These are phyloP conservation scores for Rhinella marina DNA, from an alignment of 2,797 vertebrate species.

Conservation along the genomic window DNA sequence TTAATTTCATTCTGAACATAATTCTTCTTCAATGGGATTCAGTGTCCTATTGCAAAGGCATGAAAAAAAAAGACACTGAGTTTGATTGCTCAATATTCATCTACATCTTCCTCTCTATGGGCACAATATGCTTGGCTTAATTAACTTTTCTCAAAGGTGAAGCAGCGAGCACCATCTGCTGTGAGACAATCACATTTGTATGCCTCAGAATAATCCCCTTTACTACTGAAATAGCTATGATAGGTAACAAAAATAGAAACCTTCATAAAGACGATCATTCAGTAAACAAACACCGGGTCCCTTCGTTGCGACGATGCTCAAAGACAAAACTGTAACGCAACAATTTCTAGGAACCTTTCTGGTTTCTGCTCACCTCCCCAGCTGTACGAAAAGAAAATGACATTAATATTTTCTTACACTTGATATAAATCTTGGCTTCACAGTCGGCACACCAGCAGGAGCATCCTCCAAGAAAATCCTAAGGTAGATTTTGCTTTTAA, in stretches of 20 bases:
- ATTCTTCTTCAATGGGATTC: slow-evolving; percentile 91
- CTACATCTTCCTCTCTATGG: slow-evolving; percentile 95
- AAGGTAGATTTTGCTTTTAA: slow-evolving; percentile 76
- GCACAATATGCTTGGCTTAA: slow-evolving; percentile 99
- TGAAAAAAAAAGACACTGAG: slow-evolving; percentile 88
- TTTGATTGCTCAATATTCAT: slow-evolving; percentile 99
- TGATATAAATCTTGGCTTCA: slow-evolving; percentile 77
- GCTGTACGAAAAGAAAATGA: slow-evolving; percentile 67
- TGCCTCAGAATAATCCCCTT: slow-evolving; percentile 96
- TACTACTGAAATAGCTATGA: slow-evolving; percentile 84
- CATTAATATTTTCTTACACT: slow-evolving; percentile 71
- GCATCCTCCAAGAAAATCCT: slow-evolving; percentile 72
- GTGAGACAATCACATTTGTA: slow-evolving; percentile 97
- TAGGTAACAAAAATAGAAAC: slow-evolving; percentile 80
- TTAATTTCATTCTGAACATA: slow-evolving; percentile 93
- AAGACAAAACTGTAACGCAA: neutral
- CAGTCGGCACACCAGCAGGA: slow-evolving; percentile 76
- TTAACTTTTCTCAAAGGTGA: slow-evolving; percentile 99
- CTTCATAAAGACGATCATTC: slow-evolving; percentile 75
- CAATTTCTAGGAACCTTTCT: neutral
- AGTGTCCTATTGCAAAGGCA: slow-evolving; percentile 86
- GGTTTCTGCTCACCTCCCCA: slow-evolving; percentile 69
- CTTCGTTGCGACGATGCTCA: slow-evolving; percentile 46
- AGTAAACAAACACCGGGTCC: slow-evolving; percentile 69
- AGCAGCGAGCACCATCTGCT: slow-evolving; percentile 99